phyloP scores from a whole-genome alignment of 2,113 vertebrate species.

The Pontoporia blainvillei region DNA sequence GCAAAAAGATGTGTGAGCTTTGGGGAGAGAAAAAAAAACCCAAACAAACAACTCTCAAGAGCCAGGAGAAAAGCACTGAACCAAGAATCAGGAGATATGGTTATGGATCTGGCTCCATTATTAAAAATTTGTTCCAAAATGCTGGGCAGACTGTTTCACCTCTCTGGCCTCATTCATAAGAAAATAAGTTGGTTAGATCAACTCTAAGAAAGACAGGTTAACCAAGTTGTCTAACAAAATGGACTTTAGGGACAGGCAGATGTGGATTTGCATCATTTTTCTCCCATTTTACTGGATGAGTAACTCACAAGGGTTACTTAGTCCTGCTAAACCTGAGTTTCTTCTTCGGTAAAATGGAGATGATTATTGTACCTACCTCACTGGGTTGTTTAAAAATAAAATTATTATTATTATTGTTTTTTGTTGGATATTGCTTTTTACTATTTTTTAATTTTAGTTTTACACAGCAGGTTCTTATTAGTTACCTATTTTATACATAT shows the following conservation, averaged over 20 bases:
- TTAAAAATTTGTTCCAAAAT: background rate
- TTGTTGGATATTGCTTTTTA: too few relatives aligned
- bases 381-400: background rate
- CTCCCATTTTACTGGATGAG: background rate
- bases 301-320: background rate
- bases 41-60: background rate
- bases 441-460: too few relatives aligned
- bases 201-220: background rate
- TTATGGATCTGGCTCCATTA: background rate
- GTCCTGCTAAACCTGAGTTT: background rate
- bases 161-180: background rate
- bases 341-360: background rate
- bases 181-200: background rate
- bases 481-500: too few relatives aligned
- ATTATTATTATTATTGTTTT: background rate
- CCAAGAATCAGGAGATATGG: fast-evolving
- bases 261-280: background rate
- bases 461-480: too few relatives aligned
- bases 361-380: background rate
- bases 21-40: background rate
- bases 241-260: background rate
- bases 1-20: background rate
- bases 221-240: background rate
- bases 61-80: background rate
- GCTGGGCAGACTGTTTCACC: background rate